Evolutionary conservation across 1,140 invertebrate genomes (phyloP).

Genomic region (Ips typographus): DNA sequence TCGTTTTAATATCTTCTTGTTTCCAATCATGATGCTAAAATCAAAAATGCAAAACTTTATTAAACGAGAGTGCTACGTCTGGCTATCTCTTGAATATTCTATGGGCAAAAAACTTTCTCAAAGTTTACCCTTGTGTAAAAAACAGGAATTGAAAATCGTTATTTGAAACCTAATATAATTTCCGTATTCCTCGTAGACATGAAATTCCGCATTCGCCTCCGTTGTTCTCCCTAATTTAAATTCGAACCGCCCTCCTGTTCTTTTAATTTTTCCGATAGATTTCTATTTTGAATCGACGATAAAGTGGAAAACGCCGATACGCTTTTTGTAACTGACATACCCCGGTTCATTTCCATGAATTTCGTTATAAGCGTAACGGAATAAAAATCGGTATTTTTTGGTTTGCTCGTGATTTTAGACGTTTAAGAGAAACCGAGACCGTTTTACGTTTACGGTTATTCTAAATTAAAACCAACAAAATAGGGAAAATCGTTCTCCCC

Average conservation of each 20-base stretch:
- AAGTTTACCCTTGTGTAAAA: slow-evolving; percentile 29
- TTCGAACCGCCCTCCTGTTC: slow-evolving; percentile 16
- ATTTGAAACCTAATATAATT: slow-evolving; percentile 27
- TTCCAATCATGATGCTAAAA: not conserved
- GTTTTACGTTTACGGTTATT: not conserved
- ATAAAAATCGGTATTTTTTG: not conserved
- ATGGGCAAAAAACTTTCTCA: slow-evolving; percentile 8
- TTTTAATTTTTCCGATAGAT: slow-evolving; percentile 21
- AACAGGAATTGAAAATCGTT: slow-evolving; percentile 25
- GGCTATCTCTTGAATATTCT: not conserved
- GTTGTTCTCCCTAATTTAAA: slow-evolving; percentile 22
- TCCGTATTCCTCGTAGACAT: slow-evolving; percentile 14
- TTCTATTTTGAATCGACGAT: not conserved
- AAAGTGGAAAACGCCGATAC: too few species aligned
- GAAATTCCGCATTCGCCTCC: slow-evolving; percentile 15
- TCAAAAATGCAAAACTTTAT: slow-evolving; percentile 21
- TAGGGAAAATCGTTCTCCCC: not conserved
- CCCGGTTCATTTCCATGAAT: not conserved
- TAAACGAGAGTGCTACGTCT: not conserved
- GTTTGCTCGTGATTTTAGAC: not conserved
- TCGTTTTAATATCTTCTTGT: too few species aligned
- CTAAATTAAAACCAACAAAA: not conserved
- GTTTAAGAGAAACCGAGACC: not conserved
- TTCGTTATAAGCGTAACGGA: not conserved
- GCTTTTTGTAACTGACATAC: not conserved